Evolutionary conservation across 2,888 invertebrate genomes (phyloP), one percentile per base, ranked within the genome.

Genomic region (Lepeophtheirus nordmannii): DNA sequence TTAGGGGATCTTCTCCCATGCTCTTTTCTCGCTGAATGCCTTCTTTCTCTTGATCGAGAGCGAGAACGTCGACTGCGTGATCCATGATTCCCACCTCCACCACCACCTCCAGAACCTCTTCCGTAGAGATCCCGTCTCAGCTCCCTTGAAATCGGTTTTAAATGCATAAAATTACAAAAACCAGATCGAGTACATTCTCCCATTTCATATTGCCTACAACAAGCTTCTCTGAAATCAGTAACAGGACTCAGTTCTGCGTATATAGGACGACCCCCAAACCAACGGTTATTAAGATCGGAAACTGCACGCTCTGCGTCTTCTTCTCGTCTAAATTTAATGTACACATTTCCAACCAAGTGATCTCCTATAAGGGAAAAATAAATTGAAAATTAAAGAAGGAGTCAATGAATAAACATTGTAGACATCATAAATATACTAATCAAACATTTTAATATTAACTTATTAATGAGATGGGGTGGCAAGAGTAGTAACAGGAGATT

Each of bases 151-250:
- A 98, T 97, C 12, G 97, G 97, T 75, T 98, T 98, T 75, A 98
- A 80, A 75, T 98, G 98, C 98, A 99, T 99, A 78, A 98, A 99
- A 79, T 99, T 99, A 77, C 98, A 98, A 78, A 99, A 99, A 46
- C 59, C 66, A 10, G 46, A 66, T 11, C 66, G 30, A 20, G 58
- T 58, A 23, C 66, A 66, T 94, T 67, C 97, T 82, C 94, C 96
- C 91, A 96, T 94, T 79, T 98, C 97, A 76, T 98, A 98, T 78
- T 98, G 98, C 46, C 98, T 85, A 75, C 98, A 98, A 75, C 98
- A 97, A 0, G 97, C 97, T 79, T 98, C 98, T 72, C 97, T 84
- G 76, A 99, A 98, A 78, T 98, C 98, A 66, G 98, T 98, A 0
- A 99, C 98, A 0, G 98, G 98, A 10, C 96, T 97, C 64, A 98